phyloP scores from a whole-genome alignment of 2,113 vertebrate genomes.

The Clarias batrachus region DNA sequence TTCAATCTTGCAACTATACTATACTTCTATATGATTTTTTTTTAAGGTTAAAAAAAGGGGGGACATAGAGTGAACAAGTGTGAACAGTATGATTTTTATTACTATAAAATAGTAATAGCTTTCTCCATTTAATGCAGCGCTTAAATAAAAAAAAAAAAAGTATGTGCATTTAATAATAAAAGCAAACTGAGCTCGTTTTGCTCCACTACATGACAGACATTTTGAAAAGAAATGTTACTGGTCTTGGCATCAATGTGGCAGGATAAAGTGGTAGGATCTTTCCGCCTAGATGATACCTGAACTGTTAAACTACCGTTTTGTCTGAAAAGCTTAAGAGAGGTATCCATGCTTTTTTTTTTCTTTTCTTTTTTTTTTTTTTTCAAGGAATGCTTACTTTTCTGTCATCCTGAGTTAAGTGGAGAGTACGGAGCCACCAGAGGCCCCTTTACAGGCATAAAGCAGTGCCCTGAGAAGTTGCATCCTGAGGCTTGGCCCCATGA shows the following conservation, averaged over 20 bases:
- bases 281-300: background rate
- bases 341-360: background rate
- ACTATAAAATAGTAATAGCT: background rate
- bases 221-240: background rate
- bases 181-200: background rate
- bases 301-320: background rate
- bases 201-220: background rate
- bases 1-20: background rate
- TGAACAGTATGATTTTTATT: background rate
- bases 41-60: background rate
- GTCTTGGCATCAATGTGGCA: background rate
- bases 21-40: background rate
- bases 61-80: background rate
- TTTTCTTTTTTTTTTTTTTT: background rate
- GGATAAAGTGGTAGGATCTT: background rate
- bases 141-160: background rate
- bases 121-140: background rate
- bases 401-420: background rate
- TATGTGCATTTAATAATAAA: background rate
- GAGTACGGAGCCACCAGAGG: background rate
- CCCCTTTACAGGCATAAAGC: background rate
- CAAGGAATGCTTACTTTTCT: background rate
- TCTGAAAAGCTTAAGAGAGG: background rate
- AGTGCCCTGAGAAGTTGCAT: background rate
- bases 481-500: background rate